These are phyloP conservation scores for Drosophila ercepeae DNA, from an alignment of 1,140 invertebrate species.

Conservation along the genomic window DNA sequence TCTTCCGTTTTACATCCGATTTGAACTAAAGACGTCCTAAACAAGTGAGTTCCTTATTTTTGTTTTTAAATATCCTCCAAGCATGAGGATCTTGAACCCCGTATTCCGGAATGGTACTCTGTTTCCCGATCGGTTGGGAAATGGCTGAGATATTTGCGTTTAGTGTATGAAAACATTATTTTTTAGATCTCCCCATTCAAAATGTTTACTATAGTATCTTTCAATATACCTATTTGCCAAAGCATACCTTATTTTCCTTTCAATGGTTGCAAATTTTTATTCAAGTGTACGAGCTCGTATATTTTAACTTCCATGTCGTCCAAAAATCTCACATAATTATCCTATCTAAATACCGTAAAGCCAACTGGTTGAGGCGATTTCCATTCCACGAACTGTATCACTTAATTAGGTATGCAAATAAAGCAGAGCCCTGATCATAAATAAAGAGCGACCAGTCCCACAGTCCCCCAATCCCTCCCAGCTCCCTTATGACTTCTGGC, in stretches of 20 bases:
- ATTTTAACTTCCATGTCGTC: not conserved
- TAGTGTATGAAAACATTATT: too few species aligned
- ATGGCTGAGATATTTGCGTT: too few species aligned
- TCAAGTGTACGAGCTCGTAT: not conserved
- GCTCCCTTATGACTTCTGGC: conserved; percentile 8
- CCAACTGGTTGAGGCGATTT: conserved; percentile 27
- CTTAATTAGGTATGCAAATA: conserved; percentile 76
- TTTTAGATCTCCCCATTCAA: too few species aligned
- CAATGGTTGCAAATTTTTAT: conserved; percentile 3
- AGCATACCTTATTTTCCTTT: conserved; percentile 22
- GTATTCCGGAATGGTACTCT: too few species aligned
- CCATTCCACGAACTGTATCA: conserved; percentile 53
- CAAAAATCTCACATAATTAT: conserved; percentile 27
- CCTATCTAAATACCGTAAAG: conserved; percentile 44
- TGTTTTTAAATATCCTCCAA: too few species aligned
- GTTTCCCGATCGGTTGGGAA: too few species aligned
- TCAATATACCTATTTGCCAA: too few species aligned
- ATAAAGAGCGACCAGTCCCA: conserved; percentile 39
- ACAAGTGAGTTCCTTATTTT: too few species aligned
- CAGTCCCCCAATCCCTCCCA: not conserved
- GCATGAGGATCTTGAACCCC: too few species aligned
- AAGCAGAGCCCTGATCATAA: conserved; percentile 63
- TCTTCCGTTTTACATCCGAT: too few species aligned
- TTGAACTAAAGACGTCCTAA: too few species aligned
- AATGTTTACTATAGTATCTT: too few species aligned